phyloP scores from a whole-genome alignment of 64 coral and sea anemone species.

The Orbicella faveolata region DNA sequence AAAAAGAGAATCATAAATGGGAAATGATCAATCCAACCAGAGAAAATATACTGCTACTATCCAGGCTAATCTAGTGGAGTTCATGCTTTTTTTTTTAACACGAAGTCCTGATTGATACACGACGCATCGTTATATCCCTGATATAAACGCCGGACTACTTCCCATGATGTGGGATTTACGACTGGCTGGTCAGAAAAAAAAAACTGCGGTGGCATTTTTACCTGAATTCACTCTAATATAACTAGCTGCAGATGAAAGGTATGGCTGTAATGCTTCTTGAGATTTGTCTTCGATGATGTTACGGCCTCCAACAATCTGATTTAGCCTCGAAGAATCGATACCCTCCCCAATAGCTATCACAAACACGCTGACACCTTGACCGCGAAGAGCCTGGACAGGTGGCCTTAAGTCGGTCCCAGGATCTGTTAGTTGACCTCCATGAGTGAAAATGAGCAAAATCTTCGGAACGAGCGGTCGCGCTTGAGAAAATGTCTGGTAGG shows the following conservation, averaged over 20 bases:
- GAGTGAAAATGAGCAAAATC: constrained; percentile 43
- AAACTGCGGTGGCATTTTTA: not conserved
- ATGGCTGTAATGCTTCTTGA: constrained; percentile 19
- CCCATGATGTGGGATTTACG: too few relatives aligned
- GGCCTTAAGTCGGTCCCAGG: constrained; percentile 5
- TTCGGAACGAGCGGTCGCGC: constrained; percentile 47
- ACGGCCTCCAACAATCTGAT: not conserved
- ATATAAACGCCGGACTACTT: too few relatives aligned
- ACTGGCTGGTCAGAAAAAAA: not conserved
- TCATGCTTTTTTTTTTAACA: too few relatives aligned
- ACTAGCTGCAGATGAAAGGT: constrained; percentile 44
- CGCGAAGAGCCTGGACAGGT: constrained; percentile 23
- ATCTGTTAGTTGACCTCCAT: constrained; percentile 14
- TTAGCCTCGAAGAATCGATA: constrained; percentile 1
- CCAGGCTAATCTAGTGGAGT: too few relatives aligned
- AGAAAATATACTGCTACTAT: too few relatives aligned
- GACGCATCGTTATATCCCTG: too few relatives aligned
- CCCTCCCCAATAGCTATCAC: constrained; percentile 41
- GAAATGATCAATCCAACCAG: too few relatives aligned
- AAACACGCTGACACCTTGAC: constrained; percentile 37
- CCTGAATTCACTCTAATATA: constrained; percentile 64
- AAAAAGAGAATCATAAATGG: too few relatives aligned
- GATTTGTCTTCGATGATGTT: constrained; percentile 43
- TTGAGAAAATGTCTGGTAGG: constrained; percentile 47
- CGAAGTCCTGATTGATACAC: too few relatives aligned